phyloP scores from a whole-genome alignment of 2,888 invertebrate genomes.

The Acronicta psi region DNA sequence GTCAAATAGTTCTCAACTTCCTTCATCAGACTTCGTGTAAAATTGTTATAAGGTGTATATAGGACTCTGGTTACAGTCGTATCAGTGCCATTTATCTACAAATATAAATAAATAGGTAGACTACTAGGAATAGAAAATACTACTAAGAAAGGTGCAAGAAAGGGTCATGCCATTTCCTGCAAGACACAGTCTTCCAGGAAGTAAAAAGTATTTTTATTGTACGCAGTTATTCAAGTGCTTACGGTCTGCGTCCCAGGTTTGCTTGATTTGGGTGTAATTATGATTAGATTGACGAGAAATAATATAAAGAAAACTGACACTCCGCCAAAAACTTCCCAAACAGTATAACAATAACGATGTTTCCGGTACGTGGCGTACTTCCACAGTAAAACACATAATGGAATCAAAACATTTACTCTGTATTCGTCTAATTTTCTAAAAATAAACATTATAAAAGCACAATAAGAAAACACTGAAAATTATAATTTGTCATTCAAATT shows the following conservation, averaged over 20 bases:
- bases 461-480: background rate
- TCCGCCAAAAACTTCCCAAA: conserved; percentile 34
- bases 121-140: too few species aligned
- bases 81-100: conserved; percentile 6
- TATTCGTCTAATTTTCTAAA: background rate
- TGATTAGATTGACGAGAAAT: conserved; percentile 15
- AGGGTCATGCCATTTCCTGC: too few species aligned
- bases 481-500: conserved; percentile 25
- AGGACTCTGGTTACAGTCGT: conserved; percentile 9
- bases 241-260: background rate
- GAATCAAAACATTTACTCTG: conserved; percentile 7
- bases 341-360: conserved; percentile 10
- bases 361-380: conserved; percentile 14
- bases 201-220: too few species aligned
- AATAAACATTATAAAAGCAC: conserved; percentile 1
- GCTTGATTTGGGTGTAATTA: background rate
- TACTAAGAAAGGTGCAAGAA: too few species aligned
- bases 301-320: conserved; percentile 31
- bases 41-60: conserved; percentile 23
- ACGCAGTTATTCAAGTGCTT: background rate
- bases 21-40: conserved; percentile 21
- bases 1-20: conserved; percentile 16
- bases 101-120: background rate
- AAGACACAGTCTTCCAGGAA: too few species aligned
- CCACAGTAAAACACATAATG: conserved; percentile 36